Evolutionary conservation across 2,113 vertebrate species (phyloP).

Genomic region (Phocoena sinus): DNA sequence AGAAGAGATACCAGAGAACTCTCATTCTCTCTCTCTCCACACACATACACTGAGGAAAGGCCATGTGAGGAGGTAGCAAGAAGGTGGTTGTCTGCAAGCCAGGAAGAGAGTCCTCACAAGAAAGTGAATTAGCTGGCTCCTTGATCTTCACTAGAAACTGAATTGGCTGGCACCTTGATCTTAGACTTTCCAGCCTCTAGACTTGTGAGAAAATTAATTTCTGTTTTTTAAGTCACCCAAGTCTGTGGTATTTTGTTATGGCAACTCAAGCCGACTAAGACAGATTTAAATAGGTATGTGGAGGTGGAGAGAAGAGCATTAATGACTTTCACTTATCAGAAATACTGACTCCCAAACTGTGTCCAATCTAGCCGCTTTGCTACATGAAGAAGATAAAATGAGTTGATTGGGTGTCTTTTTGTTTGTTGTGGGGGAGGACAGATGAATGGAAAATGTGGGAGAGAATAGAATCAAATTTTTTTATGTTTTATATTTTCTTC

Average conservation of each 20-base stretch:
- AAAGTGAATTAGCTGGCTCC: neutral
- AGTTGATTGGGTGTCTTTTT: neutral
- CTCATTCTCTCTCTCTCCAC: neutral
- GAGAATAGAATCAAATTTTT: neutral
- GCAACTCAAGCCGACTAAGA: neutral
- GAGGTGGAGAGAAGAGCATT: neutral
- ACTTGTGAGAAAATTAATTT: neutral
- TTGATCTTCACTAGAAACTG: neutral
- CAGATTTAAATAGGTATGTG: neutral
- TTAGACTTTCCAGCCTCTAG: neutral
- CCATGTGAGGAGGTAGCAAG: neutral
- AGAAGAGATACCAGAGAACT: neutral
- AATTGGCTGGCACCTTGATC: neutral
- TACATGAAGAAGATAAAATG: neutral
- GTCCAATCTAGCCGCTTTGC: neutral
- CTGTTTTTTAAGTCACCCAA: neutral
- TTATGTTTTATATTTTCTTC: constrained; percentile 24
- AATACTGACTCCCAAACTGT: neutral
- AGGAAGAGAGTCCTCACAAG: neutral
- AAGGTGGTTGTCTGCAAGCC: neutral
- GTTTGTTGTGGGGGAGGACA: neutral
- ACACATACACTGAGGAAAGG: neutral
- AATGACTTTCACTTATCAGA: neutral
- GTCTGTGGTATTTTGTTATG: neutral
- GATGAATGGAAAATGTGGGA: neutral